These are phyloP conservation scores for Arctocebus calabarensis DNA, from an alignment of 2,797 vertebrate genomes.

Conservation along the genomic window DNA sequence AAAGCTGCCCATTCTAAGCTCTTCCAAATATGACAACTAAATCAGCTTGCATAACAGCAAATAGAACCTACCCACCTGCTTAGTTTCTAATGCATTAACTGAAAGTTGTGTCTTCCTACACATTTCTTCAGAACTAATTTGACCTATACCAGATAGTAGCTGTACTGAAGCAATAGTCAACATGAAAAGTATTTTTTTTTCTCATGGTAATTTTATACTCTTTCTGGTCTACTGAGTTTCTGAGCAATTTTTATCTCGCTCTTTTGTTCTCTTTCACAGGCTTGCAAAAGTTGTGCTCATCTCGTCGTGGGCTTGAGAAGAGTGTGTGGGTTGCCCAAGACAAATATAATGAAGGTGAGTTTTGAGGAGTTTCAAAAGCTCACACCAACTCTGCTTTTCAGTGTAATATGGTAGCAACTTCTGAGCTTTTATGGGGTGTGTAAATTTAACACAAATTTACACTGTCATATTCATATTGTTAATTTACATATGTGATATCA, in stretches of 20 bases:
- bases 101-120: constrained; percentile 73
- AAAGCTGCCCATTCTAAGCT: constrained; percentile 52
- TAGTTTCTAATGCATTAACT: constrained; percentile 69
- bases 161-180: constrained; percentile 49
- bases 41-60: constrained; percentile 68
- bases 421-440: background rate
- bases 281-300: constrained; percentile 56
- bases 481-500: background rate
- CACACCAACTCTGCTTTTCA: background rate
- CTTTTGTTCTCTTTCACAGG: constrained; percentile 73
- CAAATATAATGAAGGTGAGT: constrained; percentile 23
- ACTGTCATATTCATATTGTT: background rate
- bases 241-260: constrained; percentile 58
- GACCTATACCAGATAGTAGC: constrained; percentile 42
- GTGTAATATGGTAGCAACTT: background rate
- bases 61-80: constrained; percentile 67
- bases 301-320: constrained; percentile 49
- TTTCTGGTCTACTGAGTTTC: constrained; percentile 70
- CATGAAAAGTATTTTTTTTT: constrained; percentile 45
- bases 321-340: constrained; percentile 62
- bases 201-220: constrained; percentile 64
- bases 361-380: background rate
- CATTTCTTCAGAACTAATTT: constrained; percentile 56
- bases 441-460: background rate
- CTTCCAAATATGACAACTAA: constrained; percentile 68